These are phyloP conservation scores for Brenthis daphne DNA, from an alignment of 2,888 invertebrate genomes.

Conservation along the genomic window DNA sequence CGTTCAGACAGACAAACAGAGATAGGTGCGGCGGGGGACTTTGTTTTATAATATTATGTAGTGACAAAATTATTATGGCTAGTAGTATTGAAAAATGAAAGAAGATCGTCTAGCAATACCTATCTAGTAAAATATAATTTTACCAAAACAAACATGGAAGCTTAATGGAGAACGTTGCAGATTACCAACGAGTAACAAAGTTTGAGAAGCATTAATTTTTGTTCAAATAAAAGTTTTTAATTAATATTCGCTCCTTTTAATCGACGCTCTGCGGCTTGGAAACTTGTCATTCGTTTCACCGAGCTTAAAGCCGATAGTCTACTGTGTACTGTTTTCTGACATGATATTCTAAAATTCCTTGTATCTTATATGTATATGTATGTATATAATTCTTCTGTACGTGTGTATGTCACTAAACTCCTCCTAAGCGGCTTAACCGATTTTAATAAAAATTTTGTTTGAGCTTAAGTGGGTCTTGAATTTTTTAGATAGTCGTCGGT, in stretches of 20 bases:
- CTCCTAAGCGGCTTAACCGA: too few relatives aligned
- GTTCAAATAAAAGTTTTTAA: conserved; percentile 32
- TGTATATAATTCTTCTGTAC: too few relatives aligned
- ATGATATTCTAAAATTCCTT: neutral
- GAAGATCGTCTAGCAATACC: neutral
- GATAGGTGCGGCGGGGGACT: too few relatives aligned
- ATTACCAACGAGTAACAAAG: conserved; percentile 16
- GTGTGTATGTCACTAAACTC: too few relatives aligned
- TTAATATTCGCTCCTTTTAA: conserved; percentile 37
- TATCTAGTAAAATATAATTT: neutral
- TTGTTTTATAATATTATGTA: too few relatives aligned
- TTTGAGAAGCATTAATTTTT: conserved; percentile 23
- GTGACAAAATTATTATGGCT: too few relatives aligned
- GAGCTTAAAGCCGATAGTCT: conserved; percentile 2
- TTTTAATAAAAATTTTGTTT: too few relatives aligned
- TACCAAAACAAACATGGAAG: conserved; percentile 7
- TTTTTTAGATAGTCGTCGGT: too few relatives aligned
- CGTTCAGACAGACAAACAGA: too few relatives aligned
- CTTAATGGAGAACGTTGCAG: conserved; percentile 2
- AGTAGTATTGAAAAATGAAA: too few relatives aligned
- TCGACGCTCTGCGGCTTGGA: conserved; percentile 33
- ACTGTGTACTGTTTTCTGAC: conserved; percentile 1
- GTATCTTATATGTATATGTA: too few relatives aligned
- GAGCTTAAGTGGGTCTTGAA: too few relatives aligned
- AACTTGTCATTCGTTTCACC: conserved; percentile 33